Percentiles rank a stretch among this genome's conserved stretches.
Conservation (phyloP, 2,888 invertebrate genomes). For the Leptothorax acervorum region DNA sequence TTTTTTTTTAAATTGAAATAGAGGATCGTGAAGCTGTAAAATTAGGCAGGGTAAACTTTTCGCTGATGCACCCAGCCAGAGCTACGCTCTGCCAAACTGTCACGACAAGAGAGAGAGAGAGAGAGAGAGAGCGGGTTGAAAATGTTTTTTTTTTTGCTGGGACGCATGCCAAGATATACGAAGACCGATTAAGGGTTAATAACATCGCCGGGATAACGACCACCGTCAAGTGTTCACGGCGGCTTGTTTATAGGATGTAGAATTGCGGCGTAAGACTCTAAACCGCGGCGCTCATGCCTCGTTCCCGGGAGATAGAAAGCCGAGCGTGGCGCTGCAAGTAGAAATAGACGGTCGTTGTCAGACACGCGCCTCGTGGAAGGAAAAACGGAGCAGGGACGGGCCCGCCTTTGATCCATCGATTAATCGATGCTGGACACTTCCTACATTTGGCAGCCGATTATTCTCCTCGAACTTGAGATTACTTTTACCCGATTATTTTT, state of each 20-base stretch:
- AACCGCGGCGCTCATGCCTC: conserved; percentile 33
- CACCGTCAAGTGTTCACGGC: conserved; percentile 18
- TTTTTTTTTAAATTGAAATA: not conserved
- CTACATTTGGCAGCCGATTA: not conserved
- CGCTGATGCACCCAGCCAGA: too few relatives aligned
- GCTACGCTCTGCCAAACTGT: conserved; percentile 18
- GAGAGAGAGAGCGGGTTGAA: not conserved
- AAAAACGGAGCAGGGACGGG: not conserved
- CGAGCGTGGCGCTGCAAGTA: conserved; percentile 49
- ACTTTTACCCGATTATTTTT: not conserved
- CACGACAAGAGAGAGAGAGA: not conserved
- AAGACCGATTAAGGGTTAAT: conserved; percentile 53
- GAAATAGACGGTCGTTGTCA: conserved; percentile 51
- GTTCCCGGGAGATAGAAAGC: conserved; percentile 43
- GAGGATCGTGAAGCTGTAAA: not conserved
- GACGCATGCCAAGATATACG: conserved; percentile 35
- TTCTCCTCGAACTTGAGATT: not conserved
- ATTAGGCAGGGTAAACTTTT: conserved; percentile 1
- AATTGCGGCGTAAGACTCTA: conserved; percentile 34
- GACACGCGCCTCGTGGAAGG: conserved; percentile 32
- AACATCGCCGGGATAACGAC: conserved; percentile 40
- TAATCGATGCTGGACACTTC: conserved; percentile 32
- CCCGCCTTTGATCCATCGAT: conserved; percentile 34
- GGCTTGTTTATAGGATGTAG: conserved; percentile 40
- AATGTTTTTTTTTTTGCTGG: conserved; percentile 43